Percentiles rank a stretch among this genome's conserved stretches.
These are phyloP conservation scores for Panulirus ornatus DNA, from an alignment of 1,140 invertebrate species.

Conservation along the genomic window DNA sequence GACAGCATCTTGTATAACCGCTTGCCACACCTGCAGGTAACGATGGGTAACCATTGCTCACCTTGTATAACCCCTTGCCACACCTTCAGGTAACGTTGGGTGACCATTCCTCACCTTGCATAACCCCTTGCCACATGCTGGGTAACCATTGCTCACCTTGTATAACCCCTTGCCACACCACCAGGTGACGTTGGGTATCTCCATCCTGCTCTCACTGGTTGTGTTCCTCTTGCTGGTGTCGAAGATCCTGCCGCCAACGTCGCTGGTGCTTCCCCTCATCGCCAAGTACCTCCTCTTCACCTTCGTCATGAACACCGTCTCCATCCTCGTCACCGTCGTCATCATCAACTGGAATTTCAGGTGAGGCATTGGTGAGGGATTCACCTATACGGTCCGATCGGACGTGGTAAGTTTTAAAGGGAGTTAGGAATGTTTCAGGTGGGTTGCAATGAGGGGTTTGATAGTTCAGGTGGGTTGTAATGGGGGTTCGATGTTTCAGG, in stretches of 20 bases:
- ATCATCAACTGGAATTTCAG: slow-evolving; percentile 99
- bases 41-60: too few species aligned
- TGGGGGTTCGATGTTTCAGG: too few species aligned
- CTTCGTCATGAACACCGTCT: slow-evolving; percentile 99
- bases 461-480: too few species aligned
- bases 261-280: slow-evolving; percentile 95
- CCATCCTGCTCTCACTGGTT: slow-evolving; percentile 98
- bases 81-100: slow-evolving; percentile 88
- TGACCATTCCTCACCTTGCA: too few species aligned
- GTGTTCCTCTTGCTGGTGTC: slow-evolving; percentile 99
- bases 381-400: too few species aligned
- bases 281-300: slow-evolving; percentile 99
- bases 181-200: slow-evolving; percentile 94
- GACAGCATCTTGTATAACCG: too few species aligned
- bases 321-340: slow-evolving; percentile 98
- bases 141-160: too few species aligned
- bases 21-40: too few species aligned
- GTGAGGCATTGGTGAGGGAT: slow-evolving; percentile 29
- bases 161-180: background rate
- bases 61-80: background rate
- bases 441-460: background rate
- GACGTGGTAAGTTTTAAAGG: too few species aligned
- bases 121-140: too few species aligned
- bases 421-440: background rate
- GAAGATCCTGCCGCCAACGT: slow-evolving; percentile 99